A percentile compares a stretch with the other conserved stretches of the same genome.
phyloP scores from a whole-genome alignment of 2,888 invertebrate genomes.

The Melanostoma scalare region DNA sequence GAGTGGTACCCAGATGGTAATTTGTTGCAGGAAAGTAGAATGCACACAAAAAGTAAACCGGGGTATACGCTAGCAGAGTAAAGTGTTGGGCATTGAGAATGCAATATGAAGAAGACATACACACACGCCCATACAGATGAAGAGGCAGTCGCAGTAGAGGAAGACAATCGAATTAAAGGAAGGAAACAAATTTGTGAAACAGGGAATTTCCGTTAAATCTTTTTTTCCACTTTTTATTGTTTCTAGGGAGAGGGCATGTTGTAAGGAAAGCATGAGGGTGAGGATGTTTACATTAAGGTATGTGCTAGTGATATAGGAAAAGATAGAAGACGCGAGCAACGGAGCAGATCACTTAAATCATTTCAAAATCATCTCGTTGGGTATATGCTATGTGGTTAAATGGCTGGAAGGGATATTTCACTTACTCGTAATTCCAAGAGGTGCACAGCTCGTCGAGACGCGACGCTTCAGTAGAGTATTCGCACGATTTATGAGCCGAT shows the following conservation, averaged over 20 bases:
- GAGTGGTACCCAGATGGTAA: constrained; percentile 58
- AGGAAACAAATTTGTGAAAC: constrained; percentile 71
- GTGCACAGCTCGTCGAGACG: constrained; percentile 15
- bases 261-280: neutral
- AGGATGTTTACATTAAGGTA: neutral
- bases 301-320: constrained; percentile 23
- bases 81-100: constrained; percentile 51
- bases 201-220: constrained; percentile 62
- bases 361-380: constrained; percentile 70
- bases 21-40: constrained; percentile 59
- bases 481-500: constrained; percentile 59
- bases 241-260: constrained; percentile 31
- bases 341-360: constrained; percentile 70
- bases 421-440: constrained; percentile 41
- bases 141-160: constrained; percentile 30
- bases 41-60: constrained; percentile 48
- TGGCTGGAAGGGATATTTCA: constrained; percentile 64
- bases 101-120: constrained; percentile 31
- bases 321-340: constrained; percentile 24
- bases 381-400: constrained; percentile 51
- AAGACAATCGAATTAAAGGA: constrained; percentile 72
- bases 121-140: constrained; percentile 17
- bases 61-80: constrained; percentile 26
- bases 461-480: constrained; percentile 43
- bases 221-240: constrained; percentile 50